A percentile compares a stretch with the other conserved stretches of the same genome.
Conservation (phyloP, 2,113 vertebrate genomes). For the Mus spicilegus region DNA sequence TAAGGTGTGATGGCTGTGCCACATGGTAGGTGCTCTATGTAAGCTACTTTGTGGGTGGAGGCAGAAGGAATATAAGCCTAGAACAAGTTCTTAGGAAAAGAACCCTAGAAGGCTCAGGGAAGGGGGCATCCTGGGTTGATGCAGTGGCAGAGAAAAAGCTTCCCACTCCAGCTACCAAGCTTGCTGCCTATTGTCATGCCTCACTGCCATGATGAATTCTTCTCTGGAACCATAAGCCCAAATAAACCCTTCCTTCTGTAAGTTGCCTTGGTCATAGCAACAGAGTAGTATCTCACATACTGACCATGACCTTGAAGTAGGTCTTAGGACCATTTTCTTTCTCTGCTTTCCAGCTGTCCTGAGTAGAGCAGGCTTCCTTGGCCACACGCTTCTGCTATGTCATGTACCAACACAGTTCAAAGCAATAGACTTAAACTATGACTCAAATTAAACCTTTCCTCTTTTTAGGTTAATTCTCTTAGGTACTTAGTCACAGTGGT, state of each 20-base stretch:
- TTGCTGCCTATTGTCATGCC: not conserved
- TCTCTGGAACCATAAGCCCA: not conserved
- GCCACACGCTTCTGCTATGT: not conserved
- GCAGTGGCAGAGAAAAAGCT: not conserved
- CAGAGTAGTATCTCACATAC: not conserved
- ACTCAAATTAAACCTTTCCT: not conserved
- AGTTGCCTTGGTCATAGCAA: not conserved
- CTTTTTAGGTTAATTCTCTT: not conserved
- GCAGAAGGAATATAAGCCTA: not conserved
- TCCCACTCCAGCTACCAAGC: not conserved
- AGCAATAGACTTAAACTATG: not conserved
- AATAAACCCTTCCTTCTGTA: not conserved
- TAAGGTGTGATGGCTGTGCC: not conserved
- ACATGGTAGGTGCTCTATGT: rapidly evolving
- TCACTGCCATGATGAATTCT: not conserved
- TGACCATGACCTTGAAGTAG: not conserved
- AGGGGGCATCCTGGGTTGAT: not conserved
- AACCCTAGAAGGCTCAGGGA: not conserved
- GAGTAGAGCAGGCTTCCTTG: not conserved
- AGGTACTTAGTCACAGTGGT: not conserved
- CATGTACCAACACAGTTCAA: not conserved
- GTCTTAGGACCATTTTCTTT: not conserved
- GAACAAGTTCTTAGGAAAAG: not conserved
- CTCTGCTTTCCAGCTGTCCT: not conserved
- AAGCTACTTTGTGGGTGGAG: not conserved